These are phyloP conservation scores for Nipponia nippon DNA, from an alignment of 2,113 vertebrate genomes.

Conservation along the genomic window DNA sequence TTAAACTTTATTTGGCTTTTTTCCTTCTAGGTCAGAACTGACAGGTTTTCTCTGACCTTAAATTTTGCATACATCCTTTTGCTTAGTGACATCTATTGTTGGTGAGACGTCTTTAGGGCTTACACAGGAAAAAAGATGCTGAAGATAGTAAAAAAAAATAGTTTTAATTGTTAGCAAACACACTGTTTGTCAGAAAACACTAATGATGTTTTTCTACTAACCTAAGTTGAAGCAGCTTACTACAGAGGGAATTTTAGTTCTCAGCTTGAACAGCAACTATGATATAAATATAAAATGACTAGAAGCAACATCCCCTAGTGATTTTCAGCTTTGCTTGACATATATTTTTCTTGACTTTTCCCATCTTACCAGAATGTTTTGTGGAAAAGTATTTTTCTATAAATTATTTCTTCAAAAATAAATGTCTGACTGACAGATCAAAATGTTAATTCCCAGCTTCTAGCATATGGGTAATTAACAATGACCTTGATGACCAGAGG, in stretches of 20 bases:
- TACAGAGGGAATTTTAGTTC: not conserved
- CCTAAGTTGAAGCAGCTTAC: not conserved
- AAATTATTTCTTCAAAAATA: not conserved
- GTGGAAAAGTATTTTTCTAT: not conserved
- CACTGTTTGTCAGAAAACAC: not conserved
- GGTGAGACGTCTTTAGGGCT: not conserved
- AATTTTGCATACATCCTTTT: not conserved
- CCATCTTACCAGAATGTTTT: not conserved
- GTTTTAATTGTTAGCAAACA: not conserved
- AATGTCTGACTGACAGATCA: not conserved
- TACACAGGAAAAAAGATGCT: not conserved
- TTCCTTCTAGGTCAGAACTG: not conserved
- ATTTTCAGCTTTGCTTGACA: not conserved
- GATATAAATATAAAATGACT: not conserved
- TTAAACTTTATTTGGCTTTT: not conserved
- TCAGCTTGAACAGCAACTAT: not conserved
- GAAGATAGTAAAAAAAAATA: not conserved
- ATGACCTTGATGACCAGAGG: not conserved
- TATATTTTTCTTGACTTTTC: not conserved
- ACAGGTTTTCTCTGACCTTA: not conserved
- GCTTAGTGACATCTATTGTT: not conserved
- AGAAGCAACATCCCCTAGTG: not conserved
- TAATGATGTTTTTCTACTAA: not conserved
- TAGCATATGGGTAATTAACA: not conserved
- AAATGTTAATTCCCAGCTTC: not conserved